Conservation (phyloP, 2,113 vertebrate genomes). For the Datnioides undecimradiatus region DNA sequence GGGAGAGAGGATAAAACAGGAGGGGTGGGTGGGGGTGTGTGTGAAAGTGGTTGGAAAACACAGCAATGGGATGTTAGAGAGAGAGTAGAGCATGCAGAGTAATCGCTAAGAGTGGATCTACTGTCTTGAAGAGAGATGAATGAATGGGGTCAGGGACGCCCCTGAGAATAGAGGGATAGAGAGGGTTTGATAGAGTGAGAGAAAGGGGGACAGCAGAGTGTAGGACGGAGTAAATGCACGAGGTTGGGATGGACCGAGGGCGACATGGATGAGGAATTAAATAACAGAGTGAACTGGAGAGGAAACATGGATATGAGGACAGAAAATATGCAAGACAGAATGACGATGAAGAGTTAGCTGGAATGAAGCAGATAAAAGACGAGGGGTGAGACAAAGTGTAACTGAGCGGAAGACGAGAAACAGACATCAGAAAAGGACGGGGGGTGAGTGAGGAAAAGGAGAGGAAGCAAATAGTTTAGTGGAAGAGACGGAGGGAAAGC, state of each 20-base stretch:
- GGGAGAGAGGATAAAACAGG: slow-evolving; percentile 19
- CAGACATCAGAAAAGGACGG: not conserved
- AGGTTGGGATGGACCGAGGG: slow-evolving; percentile 48
- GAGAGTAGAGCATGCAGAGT: slow-evolving; percentile 67
- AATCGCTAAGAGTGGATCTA: slow-evolving; percentile 75
- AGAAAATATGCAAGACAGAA: slow-evolving; percentile 4
- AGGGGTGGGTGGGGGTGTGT: not conserved
- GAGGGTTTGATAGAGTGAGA: slow-evolving; percentile 40
- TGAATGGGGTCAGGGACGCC: slow-evolving; percentile 84
- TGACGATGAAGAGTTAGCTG: not conserved
- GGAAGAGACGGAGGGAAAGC: not conserved
- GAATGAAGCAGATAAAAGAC: not conserved
- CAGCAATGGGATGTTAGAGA: slow-evolving; percentile 53
- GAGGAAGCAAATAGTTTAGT: not conserved
- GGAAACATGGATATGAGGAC: slow-evolving; percentile 23
- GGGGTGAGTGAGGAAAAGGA: not conserved
- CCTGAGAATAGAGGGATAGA: slow-evolving; percentile 74
- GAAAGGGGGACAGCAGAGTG: slow-evolving; percentile 36
- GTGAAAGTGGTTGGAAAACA: slow-evolving; percentile 68
- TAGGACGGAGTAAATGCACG: slow-evolving; percentile 24
- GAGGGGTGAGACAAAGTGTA: not conserved
- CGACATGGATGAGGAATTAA: not conserved
- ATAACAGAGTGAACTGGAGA: slow-evolving; percentile 5
- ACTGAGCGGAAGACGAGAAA: not conserved
- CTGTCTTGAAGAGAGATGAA: slow-evolving; percentile 77